Base-by-base conservation (phyloP, 2,888 invertebrate genomes). In the Urechis unicinctus region DNA sequence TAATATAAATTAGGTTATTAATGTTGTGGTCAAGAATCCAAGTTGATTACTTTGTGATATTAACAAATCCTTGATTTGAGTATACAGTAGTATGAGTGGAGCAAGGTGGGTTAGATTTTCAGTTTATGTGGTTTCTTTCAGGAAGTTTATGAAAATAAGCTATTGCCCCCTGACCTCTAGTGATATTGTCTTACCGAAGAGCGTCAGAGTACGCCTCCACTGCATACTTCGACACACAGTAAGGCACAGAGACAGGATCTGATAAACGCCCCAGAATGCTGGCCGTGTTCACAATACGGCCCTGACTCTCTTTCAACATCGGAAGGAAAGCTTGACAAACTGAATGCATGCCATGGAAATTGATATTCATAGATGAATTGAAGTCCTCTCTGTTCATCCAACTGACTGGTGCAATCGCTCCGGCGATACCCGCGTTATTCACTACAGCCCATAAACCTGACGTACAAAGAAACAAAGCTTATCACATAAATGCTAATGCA, bases 311-410 rank as follows among this genome's bases (percentile, higher is more conserved):
- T 6, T 68, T 63, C 9, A 72, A 30, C n/a, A 72, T 53, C 0
- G 71, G 71, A 17, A 71, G 57, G 55, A 70, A 71, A 2, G 59
- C 50, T 17, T 57, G 58, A 0, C 67, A 65, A 31, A 66, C 64
- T 28, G 67, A 66, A 13, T 78, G 69, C 3, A 75, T 68, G 3
- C 79, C 79, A 53, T 68, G 68, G 3, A 72, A 55, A 59, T 79
- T 79, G 42, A 73, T 66, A 24, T 52, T 44, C 3, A 50, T 17
- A 6, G 46, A 45, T n/a, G 17, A 68, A 24, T 48, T 42, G 47
- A 55, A 60, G 53, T 60, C 53, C 3, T 46, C 50, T 3, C 46
- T 31, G 2, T 44, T 55, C 30, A 58, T 44, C 57, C 57, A 60
- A 22, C 58, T 57, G 30, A 45, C 30, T 5, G 55, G 57, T 2